Evolutionary conservation across 2,113 vertebrate genomes (phyloP), one percentile per base, ranked within the genome.

Genomic region (Campylomormyrus numenius): DNA sequence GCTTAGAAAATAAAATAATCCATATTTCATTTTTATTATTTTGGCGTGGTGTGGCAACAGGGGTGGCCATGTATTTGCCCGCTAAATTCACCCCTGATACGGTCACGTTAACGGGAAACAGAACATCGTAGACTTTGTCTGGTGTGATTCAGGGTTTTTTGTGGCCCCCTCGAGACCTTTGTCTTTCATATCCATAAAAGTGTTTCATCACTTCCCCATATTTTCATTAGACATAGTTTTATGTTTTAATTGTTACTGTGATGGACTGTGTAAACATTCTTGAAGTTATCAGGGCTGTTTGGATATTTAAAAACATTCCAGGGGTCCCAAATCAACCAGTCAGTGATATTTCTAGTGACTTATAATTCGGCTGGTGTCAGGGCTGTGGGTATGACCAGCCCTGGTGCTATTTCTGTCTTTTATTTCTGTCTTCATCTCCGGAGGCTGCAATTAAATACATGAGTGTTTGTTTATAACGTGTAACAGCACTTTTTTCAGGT

Each of bases 161-260:
- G 62, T 42, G 31, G 74, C 74, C 19, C 74, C 74, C 74, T 42
- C 2, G 74, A 80, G 89, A 92, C 35, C 42, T 88, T 92, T 42
- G 90, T 87, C 52, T 90, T 92, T 85, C 83, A 88, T 92, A 91
- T 89, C 80, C 58, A 87, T 50, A 88, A 62, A 48, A 89, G 62
- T 89, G 66, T 85, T 52, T 85, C 13, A 48, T 19, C 39, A 85
- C 49, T 91, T 91, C 46, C 24, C 17, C 89, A 48, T 74, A 13
- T 74, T 70, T 49, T 19, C 45, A 53, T 35, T 88, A 58, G 56
- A 11, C 21, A 66, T 35, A 66, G 42, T n/a, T 27, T 88, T 31
- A 70, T 70, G 58, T 70, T 66, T 35, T 58, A 56, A 58, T 42
- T 31, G 52, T 88, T 62, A 70, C 42, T 88, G 9, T 88, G 58